These are phyloP conservation scores for Scrobipalpa costella DNA, from an alignment of 2,888 invertebrate species.

Conservation along the genomic window DNA sequence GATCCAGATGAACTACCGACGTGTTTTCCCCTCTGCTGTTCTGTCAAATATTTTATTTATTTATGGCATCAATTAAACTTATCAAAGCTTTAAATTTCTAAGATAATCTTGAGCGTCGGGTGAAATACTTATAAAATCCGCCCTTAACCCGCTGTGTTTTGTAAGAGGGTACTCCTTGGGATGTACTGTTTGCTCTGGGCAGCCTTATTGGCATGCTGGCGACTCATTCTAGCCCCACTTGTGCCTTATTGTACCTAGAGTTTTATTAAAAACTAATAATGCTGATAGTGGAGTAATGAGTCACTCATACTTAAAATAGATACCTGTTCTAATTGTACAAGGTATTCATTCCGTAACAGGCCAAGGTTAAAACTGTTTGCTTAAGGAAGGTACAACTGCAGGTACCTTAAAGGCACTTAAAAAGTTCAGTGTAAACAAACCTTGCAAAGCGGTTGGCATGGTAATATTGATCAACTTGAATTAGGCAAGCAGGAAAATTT, in stretches of 20 bases:
- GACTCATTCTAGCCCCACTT: no score
- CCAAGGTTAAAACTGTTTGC: background rate
- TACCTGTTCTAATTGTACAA: background rate
- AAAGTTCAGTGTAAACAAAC: constrained; percentile 28
- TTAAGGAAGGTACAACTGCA: background rate
- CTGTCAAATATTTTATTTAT: no score
- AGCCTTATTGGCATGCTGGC: no score
- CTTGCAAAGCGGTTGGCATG: constrained; percentile 44
- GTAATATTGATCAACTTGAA: constrained; percentile 54
- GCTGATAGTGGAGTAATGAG: background rate
- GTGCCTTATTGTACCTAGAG: background rate
- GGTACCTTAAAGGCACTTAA: constrained; percentile 7
- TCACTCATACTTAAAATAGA: background rate
- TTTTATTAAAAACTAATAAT: background rate
- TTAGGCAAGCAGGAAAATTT: background rate
- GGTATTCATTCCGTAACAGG: constrained; percentile 7
- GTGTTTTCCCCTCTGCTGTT: no score
- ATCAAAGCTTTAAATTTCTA: no score
- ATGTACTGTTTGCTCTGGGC: no score
- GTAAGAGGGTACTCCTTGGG: no score
- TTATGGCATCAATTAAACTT: no score
- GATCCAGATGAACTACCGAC: no score
- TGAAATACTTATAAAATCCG: no score
- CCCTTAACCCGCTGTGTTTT: no score
- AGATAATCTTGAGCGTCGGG: no score